These are phyloP conservation scores for Diorhabda carinulata DNA, from an alignment of 1,140 invertebrate genomes.

Conservation along the genomic window DNA sequence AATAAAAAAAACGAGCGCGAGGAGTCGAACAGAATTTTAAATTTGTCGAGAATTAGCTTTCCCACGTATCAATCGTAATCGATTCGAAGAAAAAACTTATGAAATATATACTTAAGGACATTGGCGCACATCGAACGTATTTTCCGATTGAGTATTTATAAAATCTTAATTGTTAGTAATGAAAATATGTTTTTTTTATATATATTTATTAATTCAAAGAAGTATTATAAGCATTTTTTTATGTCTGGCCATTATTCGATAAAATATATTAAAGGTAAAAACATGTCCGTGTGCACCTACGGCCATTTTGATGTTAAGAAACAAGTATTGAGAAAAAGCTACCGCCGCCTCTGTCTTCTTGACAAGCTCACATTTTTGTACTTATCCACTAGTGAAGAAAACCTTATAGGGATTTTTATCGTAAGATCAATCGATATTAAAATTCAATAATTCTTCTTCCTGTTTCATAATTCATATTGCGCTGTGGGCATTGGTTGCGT, in stretches of 20 bases:
- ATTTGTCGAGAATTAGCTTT: constrained; percentile 32
- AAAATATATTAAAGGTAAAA: neutral
- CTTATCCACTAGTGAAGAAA: neutral
- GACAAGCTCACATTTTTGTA: too few species aligned
- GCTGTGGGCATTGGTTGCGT: constrained; percentile 16
- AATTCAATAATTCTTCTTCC: constrained; percentile 21
- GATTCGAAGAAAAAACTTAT: constrained; percentile 30
- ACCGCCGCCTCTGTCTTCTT: too few species aligned
- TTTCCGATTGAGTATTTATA: too few species aligned
- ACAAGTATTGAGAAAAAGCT: too few species aligned
- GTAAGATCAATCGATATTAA: constrained; percentile 18
- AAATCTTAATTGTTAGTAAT: too few species aligned
- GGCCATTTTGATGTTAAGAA: constrained; percentile 18
- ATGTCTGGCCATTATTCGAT: too few species aligned
- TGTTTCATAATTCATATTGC: constrained; percentile 30
- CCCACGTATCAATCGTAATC: constrained; percentile 31
- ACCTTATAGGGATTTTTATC: neutral
- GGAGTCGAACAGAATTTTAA: constrained; percentile 30
- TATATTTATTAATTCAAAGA: too few species aligned
- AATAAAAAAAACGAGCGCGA: constrained; percentile 20
- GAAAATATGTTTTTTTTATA: too few species aligned
- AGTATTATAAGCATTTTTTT: too few species aligned
- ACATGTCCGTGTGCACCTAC: constrained; percentile 4
- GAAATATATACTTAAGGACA: constrained; percentile 22
- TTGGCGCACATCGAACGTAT: neutral